These are phyloP conservation scores for Habrosyne pyritoides DNA, from an alignment of 2,888 invertebrate genomes.

Conservation along the genomic window DNA sequence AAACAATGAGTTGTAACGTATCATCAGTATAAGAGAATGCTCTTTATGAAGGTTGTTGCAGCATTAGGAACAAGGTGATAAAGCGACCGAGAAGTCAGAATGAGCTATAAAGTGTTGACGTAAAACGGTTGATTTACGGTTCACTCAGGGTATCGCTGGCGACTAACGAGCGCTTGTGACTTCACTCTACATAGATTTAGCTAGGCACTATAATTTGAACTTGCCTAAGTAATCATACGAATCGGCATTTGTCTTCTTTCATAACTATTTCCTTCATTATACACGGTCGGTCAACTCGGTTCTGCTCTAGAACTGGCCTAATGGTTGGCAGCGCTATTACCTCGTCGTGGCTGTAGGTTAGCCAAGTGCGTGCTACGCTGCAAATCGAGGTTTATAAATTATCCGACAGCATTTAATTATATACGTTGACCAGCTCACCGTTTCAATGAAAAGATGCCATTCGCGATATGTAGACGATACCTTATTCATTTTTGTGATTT, in stretches of 20 bases:
- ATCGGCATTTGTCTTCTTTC: slow-evolving; percentile 18
- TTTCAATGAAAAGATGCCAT: slow-evolving; percentile 45
- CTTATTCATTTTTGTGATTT: slow-evolving; percentile 7
- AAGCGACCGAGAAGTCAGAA: slow-evolving; percentile 46
- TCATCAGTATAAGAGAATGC: slow-evolving; percentile 18
- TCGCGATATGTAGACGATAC: slow-evolving; percentile 32
- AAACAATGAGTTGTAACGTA: slow-evolving; percentile 26
- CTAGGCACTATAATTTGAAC: background rate
- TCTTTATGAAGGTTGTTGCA: slow-evolving; percentile 36
- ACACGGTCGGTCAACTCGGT: slow-evolving; percentile 29
- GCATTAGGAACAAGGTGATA: slow-evolving; percentile 53
- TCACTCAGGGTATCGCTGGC: slow-evolving; percentile 44
- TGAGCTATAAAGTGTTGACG: slow-evolving; percentile 62
- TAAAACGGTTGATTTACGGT: slow-evolving; percentile 56
- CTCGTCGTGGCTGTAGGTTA: slow-evolving; percentile 18
- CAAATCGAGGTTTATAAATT: slow-evolving; percentile 53
- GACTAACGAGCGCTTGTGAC: slow-evolving; percentile 40
- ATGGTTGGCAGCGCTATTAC: slow-evolving; percentile 29
- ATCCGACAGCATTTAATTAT: slow-evolving; percentile 58
- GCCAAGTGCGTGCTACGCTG: slow-evolving; percentile 35
- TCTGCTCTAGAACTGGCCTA: slow-evolving; percentile 42
- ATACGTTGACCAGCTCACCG: slow-evolving; percentile 37
- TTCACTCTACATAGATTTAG: slow-evolving; percentile 5
- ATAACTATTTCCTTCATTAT: slow-evolving; percentile 16
- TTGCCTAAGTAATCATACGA: slow-evolving; percentile 20